phyloP scores from a whole-genome alignment of 2,888 invertebrate genomes.

The Watsonalla binaria region DNA sequence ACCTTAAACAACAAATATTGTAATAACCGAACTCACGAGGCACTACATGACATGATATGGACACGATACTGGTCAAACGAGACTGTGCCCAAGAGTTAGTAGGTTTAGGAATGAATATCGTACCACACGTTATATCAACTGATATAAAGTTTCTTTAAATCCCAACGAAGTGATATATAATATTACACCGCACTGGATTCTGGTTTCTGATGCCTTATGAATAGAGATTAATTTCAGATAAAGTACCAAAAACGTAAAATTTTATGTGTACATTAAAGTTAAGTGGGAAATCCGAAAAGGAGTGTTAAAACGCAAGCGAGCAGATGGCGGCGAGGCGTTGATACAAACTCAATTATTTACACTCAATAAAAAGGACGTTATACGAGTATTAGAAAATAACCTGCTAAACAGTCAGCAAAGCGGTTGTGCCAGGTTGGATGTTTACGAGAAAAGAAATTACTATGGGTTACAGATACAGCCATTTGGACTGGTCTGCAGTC shows the following conservation, averaged over 20 bases:
- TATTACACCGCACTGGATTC: conserved; percentile 28
- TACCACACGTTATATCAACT: conserved; percentile 34
- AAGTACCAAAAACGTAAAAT: conserved; percentile 49
- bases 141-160: conserved; percentile 53
- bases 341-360: conserved; percentile 78
- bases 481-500: background rate
- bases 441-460: conserved; percentile 50
- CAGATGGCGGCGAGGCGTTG: conserved; percentile 69
- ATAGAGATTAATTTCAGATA: conserved; percentile 42
- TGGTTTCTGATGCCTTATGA: conserved; percentile 25
- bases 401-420: conserved; percentile 49
- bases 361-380: conserved; percentile 77
- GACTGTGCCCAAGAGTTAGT: conserved; percentile 37
- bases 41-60: conserved; percentile 30
- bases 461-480: background rate
- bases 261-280: conserved; percentile 74
- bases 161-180: conserved; percentile 55
- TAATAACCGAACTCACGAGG: conserved; percentile 54
- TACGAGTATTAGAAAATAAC: conserved; percentile 71
- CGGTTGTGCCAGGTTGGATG: conserved; percentile 22
- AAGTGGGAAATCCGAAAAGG: conserved; percentile 76
- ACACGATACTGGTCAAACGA: conserved; percentile 32
- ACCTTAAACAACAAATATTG: conserved; percentile 71
- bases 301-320: conserved; percentile 63
- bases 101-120: conserved; percentile 45